Percentiles rank a stretch among this genome's conserved stretches.
Evolutionary conservation across 1,140 invertebrate species (phyloP).

Genomic region (Nautilus pompilius): DNA sequence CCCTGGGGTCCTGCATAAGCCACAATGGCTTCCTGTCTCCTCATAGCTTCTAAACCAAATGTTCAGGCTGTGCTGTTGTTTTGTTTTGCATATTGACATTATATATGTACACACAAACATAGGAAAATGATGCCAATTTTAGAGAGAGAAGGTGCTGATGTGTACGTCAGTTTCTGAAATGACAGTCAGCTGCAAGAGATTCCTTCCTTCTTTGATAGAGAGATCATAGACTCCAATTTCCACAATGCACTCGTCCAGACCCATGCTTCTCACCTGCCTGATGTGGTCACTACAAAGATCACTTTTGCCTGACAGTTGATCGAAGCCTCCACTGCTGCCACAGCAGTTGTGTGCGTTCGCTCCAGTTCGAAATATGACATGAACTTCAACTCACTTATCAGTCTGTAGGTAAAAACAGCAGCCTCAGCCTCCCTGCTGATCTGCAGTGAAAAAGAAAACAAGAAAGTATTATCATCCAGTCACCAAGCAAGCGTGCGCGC

Average conservation of each 20-base stretch:
- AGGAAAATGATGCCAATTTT: neutral
- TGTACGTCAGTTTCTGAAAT: neutral
- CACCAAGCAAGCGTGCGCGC: neutral
- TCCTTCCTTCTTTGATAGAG: neutral
- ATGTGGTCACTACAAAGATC: constrained; percentile 91
- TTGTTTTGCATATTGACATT: no score
- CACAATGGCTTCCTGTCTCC: no score
- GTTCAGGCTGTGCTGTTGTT: no score
- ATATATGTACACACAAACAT: neutral
- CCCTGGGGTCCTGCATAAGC: no score
- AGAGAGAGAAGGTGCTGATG: neutral
- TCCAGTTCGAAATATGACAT: constrained; percentile 75
- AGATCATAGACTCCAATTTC: neutral
- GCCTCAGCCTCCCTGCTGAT: constrained; percentile 97
- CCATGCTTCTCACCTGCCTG: constrained; percentile 63
- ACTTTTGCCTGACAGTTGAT: constrained; percentile 84
- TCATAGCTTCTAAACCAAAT: no score
- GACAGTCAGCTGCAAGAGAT: neutral
- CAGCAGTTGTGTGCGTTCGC: constrained; percentile 84
- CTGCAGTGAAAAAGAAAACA: constrained; percentile 23
- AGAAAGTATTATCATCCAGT: neutral
- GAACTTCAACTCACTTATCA: constrained; percentile 78
- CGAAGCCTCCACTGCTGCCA: constrained; percentile 92
- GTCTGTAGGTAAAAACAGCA: constrained; percentile 87
- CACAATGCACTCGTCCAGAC: neutral